Conservation (phyloP, 2,113 vertebrate species). For the Synodontis membranacea region DNA sequence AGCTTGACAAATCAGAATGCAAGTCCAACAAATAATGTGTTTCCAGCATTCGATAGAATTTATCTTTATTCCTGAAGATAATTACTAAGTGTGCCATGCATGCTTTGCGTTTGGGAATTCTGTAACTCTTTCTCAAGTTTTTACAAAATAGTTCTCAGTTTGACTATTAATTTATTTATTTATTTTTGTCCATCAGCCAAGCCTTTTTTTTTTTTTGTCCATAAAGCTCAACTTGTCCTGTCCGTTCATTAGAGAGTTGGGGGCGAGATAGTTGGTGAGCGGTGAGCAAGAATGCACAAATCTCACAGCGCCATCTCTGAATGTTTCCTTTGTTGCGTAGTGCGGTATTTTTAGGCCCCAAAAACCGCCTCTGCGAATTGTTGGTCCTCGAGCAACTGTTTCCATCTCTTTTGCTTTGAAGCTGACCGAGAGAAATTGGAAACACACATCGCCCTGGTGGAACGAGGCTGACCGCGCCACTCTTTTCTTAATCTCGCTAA, state of each 20-base stretch:
- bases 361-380: background rate
- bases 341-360: slow-evolving; percentile 3
- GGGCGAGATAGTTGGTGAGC: background rate
- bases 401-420: background rate
- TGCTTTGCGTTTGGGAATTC: background rate
- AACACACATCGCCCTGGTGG: background rate
- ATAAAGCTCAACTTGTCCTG: background rate
- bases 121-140: background rate
- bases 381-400: background rate
- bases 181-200: background rate
- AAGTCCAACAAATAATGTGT: background rate
- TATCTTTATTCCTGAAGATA: background rate
- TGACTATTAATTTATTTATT: too few relatives aligned
- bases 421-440: background rate
- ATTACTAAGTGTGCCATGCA: background rate
- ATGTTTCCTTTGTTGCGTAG: background rate
- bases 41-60: background rate
- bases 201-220: too few relatives aligned
- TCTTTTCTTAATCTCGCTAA: slow-evolving; percentile 4
- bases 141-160: background rate
- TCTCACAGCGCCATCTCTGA: slow-evolving; percentile 6
- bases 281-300: background rate
- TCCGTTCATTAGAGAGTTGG: background rate
- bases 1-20: background rate
- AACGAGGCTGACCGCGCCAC: background rate